Evolutionary conservation across 2,113 vertebrate genomes (phyloP).

Genomic region (Neolamprologus modestus): DNA sequence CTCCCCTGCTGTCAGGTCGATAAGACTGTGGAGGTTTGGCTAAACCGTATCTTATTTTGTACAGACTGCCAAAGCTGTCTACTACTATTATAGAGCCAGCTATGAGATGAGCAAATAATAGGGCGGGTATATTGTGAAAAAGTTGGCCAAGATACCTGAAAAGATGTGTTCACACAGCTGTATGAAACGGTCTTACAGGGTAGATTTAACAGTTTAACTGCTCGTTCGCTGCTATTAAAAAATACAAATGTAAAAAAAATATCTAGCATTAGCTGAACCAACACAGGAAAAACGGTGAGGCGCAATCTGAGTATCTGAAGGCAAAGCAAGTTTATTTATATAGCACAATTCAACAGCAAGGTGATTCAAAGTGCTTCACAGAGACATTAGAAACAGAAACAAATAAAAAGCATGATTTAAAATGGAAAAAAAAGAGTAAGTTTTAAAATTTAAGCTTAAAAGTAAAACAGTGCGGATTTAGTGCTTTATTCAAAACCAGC

Average conservation of each 20-base stretch:
- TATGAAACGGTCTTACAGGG: background rate
- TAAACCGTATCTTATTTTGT: background rate
- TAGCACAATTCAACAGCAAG: background rate
- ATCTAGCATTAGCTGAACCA: background rate
- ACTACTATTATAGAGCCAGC: background rate
- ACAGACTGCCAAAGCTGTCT: background rate
- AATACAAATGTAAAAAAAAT: background rate
- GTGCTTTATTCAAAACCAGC: background rate
- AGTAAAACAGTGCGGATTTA: background rate
- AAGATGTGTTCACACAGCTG: background rate
- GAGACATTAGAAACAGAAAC: background rate
- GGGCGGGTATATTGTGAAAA: background rate
- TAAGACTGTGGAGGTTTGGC: background rate
- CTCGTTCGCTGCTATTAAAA: rapidly evolving
- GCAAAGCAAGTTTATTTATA: rapidly evolving
- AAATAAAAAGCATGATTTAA: background rate
- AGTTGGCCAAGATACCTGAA: background rate
- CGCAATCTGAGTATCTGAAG: background rate
- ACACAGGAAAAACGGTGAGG: background rate
- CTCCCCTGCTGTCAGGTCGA: background rate
- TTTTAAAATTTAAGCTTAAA: background rate
- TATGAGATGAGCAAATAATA: background rate
- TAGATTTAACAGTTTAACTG: background rate
- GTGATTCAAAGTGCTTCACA: background rate
- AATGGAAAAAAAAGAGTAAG: rapidly evolving